Evolutionary conservation across 37 sponge, comb jelly and placozoan species (phyloP).

Genomic region (Tethya wilhelma): DNA sequence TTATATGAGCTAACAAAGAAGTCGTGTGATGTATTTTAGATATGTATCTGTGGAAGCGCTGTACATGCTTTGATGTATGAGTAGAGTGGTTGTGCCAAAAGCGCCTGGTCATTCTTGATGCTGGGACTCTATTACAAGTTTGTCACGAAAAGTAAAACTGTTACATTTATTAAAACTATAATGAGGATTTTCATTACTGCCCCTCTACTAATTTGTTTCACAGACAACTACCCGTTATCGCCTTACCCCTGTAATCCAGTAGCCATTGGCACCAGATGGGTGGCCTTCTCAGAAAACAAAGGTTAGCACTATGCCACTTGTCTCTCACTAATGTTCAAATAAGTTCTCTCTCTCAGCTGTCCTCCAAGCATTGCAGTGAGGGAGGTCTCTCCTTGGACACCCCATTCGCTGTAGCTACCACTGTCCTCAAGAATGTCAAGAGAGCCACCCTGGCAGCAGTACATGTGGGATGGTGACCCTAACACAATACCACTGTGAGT

Average conservation of each 20-base stretch:
- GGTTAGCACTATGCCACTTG: too few relatives aligned
- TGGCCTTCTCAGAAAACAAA: constrained; percentile 87
- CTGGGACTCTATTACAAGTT: constrained; percentile 57
- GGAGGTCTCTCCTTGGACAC: constrained; percentile 73
- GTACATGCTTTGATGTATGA: too few relatives aligned
- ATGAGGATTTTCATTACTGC: neutral
- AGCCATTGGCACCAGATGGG: constrained; percentile 88
- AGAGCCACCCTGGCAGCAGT: too few relatives aligned
- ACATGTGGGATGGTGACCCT: too few relatives aligned
- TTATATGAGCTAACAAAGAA: too few relatives aligned
- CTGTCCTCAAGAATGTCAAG: constrained; percentile 75
- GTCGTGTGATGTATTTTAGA: too few relatives aligned
- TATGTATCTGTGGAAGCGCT: too few relatives aligned
- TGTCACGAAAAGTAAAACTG: constrained; percentile 66
- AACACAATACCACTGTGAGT: too few relatives aligned
- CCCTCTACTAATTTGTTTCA: too few relatives aligned
- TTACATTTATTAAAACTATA: neutral
- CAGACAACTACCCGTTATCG: constrained; percentile 58
- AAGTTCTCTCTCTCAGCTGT: too few relatives aligned
- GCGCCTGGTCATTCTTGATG: constrained; percentile 66
- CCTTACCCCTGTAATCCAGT: constrained; percentile 80
- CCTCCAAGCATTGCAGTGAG: constrained; percentile 61
- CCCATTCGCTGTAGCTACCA: constrained; percentile 71
- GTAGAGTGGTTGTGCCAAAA: too few relatives aligned
- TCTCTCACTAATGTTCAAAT: too few relatives aligned